Evolutionary conservation across 2,888 invertebrate species (phyloP).

Genomic region (Smittia sp.): DNA sequence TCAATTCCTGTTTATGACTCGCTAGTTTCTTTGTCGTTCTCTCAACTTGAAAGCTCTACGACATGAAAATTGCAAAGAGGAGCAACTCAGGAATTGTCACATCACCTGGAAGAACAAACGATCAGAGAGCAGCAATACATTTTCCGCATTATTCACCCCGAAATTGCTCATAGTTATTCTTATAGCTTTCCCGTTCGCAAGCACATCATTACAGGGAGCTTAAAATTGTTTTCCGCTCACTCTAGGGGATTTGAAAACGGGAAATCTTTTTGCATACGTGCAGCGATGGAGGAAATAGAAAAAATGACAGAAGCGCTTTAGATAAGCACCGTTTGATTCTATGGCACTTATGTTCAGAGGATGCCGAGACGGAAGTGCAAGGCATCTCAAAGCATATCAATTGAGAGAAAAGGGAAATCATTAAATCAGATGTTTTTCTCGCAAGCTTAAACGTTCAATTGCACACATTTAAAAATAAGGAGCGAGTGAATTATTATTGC

Average conservation of each 20-base stretch:
- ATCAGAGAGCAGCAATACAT: not conserved
- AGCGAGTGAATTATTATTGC: not conserved
- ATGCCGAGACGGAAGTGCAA: not conserved
- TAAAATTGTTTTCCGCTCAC: not conserved
- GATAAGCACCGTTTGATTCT: conserved; percentile 17
- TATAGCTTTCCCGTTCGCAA: not conserved
- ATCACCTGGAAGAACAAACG: conserved; percentile 22
- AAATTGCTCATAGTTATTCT: conserved; percentile 8
- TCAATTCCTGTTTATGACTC: too few relatives aligned
- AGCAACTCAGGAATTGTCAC: not conserved
- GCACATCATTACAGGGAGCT: conserved; percentile 16
- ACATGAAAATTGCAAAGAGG: not conserved
- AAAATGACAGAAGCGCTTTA: not conserved
- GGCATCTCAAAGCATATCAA: not conserved
- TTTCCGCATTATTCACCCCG: not conserved
- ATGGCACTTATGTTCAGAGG: not conserved
- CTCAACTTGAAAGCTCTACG: too few relatives aligned
- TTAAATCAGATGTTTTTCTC: conserved; percentile 4
- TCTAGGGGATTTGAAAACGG: not conserved
- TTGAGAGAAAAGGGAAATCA: not conserved
- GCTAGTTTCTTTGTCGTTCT: too few relatives aligned
- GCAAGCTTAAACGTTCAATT: not conserved
- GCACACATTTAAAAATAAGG: not conserved
- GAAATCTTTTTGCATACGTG: not conserved
- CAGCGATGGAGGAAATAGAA: not conserved